phyloP scores from a whole-genome alignment of 2,797 vertebrate genomes.

The Fringilla coelebs region DNA sequence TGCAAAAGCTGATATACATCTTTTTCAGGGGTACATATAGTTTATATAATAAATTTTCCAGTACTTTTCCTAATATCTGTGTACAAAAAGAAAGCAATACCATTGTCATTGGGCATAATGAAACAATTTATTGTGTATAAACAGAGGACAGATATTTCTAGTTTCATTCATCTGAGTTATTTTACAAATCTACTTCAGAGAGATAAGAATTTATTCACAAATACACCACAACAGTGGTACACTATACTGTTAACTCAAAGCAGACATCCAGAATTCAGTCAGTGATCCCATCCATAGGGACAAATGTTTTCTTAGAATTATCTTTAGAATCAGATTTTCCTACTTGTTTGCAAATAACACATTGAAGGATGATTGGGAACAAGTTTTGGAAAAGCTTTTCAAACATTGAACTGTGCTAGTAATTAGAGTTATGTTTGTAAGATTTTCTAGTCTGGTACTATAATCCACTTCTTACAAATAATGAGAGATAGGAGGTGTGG shows the following conservation, averaged over 20 bases:
- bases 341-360: neutral
- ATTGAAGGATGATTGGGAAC: neutral
- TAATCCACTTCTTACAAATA: neutral
- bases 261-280: neutral
- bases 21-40: neutral
- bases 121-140: neutral
- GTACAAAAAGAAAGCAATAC: neutral
- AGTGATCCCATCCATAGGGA: neutral
- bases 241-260: neutral
- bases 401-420: neutral
- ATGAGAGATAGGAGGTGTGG: neutral
- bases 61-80: neutral
- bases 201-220: neutral
- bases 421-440: neutral
- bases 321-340: neutral
- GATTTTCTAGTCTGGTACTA: neutral
- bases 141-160: neutral
- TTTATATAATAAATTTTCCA: neutral
- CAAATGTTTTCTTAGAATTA: neutral
- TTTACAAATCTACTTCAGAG: neutral
- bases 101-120: neutral
- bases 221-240: neutral
- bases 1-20: neutral
- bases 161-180: neutral
- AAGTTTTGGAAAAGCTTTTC: neutral